Percentiles rank a stretch among this genome's conserved stretches.
phyloP scores from a whole-genome alignment of 2,113 vertebrate species.

The Gallinago media region DNA sequence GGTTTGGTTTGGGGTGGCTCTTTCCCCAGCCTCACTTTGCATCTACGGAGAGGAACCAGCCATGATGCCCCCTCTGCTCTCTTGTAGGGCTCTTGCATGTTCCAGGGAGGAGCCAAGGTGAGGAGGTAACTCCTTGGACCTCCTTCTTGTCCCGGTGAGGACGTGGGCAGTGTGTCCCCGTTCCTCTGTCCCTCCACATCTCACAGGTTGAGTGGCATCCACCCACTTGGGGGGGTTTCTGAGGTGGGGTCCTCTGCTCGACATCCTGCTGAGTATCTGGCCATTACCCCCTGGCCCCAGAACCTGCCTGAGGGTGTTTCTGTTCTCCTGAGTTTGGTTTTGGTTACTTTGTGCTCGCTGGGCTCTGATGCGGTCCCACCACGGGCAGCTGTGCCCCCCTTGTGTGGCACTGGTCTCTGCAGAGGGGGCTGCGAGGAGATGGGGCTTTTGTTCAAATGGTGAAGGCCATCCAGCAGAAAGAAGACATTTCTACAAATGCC shows the following conservation, averaged over 20 bases:
- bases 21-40: neutral
- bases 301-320: neutral
- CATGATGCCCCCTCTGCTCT: neutral
- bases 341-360: neutral
- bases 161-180: rapidly evolving
- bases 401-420: neutral
- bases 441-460: neutral
- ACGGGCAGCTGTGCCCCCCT: neutral
- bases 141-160: neutral
- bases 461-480: neutral
- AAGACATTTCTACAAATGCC: neutral
- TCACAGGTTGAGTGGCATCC: neutral
- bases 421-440: neutral
- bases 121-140: neutral
- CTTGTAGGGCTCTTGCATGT: rapidly evolving
- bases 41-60: neutral
- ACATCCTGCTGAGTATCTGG: neutral
- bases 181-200: neutral
- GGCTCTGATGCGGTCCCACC: rapidly evolving
- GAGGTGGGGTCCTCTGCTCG: neutral
- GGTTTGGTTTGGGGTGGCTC: neutral
- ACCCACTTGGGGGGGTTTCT: neutral
- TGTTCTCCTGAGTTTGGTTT: neutral
- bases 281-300: neutral
- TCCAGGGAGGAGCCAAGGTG: neutral